These are phyloP conservation scores for Plebejus argus DNA, from an alignment of 2,888 invertebrate species.

Conservation along the genomic window DNA sequence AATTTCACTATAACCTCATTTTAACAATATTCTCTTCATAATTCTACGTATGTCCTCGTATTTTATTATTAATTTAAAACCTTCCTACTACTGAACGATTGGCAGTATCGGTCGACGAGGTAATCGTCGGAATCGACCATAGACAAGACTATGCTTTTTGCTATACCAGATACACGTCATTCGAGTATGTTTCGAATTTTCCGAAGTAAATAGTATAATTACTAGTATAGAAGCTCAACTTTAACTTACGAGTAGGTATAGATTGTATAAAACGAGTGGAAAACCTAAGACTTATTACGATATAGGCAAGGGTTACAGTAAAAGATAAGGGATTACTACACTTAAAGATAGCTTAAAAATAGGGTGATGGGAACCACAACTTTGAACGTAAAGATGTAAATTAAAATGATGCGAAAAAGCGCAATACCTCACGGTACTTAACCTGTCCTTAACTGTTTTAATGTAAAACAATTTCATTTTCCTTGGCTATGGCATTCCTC, in stretches of 20 bases:
- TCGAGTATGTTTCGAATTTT: constrained; percentile 16
- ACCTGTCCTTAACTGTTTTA: background rate
- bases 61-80: constrained; percentile 51
- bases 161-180: constrained; percentile 16
- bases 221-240: constrained; percentile 74
- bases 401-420: constrained; percentile 37
- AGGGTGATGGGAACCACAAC: constrained; percentile 55
- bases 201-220: constrained; percentile 47
- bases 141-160: constrained; percentile 34
- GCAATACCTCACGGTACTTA: constrained; percentile 30
- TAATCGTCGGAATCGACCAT: constrained; percentile 45
- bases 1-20: constrained; percentile 75
- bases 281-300: constrained; percentile 75
- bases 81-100: constrained; percentile 63
- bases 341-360: constrained; percentile 77
- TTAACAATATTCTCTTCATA: constrained; percentile 69
- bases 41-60: constrained; percentile 67
- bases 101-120: constrained; percentile 64
- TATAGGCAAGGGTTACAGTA: constrained; percentile 75
- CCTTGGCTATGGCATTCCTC: background rate
- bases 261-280: constrained; percentile 81
- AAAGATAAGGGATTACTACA: constrained; percentile 74
- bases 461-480: background rate
- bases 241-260: constrained; percentile 73
- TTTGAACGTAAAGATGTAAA: constrained; percentile 26